Evolutionary conservation across 2,888 invertebrate genomes (phyloP).

Genomic region (Crematogaster levior): DNA sequence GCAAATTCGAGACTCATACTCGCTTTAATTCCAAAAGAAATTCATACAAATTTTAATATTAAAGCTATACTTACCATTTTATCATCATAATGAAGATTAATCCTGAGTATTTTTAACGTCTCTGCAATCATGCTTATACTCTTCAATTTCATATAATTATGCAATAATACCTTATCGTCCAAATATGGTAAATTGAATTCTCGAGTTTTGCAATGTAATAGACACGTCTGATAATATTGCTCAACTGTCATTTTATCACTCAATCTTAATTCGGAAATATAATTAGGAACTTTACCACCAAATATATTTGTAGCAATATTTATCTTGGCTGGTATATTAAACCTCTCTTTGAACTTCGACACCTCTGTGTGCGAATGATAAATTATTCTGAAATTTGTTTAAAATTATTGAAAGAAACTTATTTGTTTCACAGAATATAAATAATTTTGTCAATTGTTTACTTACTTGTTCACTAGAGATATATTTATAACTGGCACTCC

Average conservation of each 20-base stretch:
- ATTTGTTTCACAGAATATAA: slow-evolving; percentile 76
- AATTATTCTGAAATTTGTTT: slow-evolving; percentile 47
- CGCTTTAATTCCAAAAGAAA: neutral
- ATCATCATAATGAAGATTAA: slow-evolving; percentile 86
- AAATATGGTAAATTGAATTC: slow-evolving; percentile 82
- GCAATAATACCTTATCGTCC: slow-evolving; percentile 82
- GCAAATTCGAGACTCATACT: neutral
- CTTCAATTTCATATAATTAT: slow-evolving; percentile 84
- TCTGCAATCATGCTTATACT: slow-evolving; percentile 86
- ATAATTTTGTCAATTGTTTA: neutral
- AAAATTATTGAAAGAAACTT: slow-evolving; percentile 7
- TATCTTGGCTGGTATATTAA: slow-evolving; percentile 49
- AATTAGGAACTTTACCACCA: slow-evolving; percentile 10
- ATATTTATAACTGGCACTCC: slow-evolving; percentile 66
- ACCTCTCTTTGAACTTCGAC: slow-evolving; percentile 54
- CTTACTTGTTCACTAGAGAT: slow-evolving; percentile 64
- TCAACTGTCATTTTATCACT: slow-evolving; percentile 78
- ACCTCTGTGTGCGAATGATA: neutral
- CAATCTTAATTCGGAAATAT: slow-evolving; percentile 56
- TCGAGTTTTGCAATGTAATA: slow-evolving; percentile 83
- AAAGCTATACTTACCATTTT: slow-evolving; percentile 44
- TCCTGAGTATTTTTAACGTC: slow-evolving; percentile 68
- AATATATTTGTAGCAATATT: slow-evolving; percentile 80
- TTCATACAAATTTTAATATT: neutral
- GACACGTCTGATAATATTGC: slow-evolving; percentile 78